phyloP scores from a whole-genome alignment of 2,888 invertebrate species.

The Incurvaria masculella region DNA sequence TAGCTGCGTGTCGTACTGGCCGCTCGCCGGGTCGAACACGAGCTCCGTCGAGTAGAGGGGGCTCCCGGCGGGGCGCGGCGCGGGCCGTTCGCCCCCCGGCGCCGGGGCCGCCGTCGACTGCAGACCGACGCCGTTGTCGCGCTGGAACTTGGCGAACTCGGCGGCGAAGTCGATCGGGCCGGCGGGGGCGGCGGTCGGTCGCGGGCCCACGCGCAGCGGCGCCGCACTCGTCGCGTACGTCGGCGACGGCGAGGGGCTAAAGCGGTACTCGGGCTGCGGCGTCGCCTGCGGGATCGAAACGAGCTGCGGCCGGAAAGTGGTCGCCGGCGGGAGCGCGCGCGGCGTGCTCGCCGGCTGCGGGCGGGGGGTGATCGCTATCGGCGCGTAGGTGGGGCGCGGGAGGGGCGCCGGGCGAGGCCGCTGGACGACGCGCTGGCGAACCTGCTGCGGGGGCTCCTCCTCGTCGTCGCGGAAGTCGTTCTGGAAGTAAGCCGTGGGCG shows the following conservation, averaged over 20 bases:
- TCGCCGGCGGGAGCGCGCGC: slow-evolving; percentile 59
- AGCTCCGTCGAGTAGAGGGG: slow-evolving; percentile 76
- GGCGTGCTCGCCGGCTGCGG: slow-evolving; percentile 50
- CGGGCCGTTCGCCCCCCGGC: slow-evolving; percentile 33
- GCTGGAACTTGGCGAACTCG: slow-evolving; percentile 71
- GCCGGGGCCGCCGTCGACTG: slow-evolving; percentile 46
- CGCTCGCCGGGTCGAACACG: slow-evolving; percentile 71
- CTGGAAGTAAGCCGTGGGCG: slow-evolving; percentile 69
- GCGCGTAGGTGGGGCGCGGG: slow-evolving; percentile 43
- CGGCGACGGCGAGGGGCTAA: slow-evolving; percentile 51
- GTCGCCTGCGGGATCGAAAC: slow-evolving; percentile 50
- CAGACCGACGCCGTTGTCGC: slow-evolving; percentile 64
- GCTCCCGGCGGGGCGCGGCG: slow-evolving; percentile 45
- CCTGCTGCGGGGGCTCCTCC: slow-evolving; percentile 49
- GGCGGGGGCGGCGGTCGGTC: slow-evolving; percentile 26
- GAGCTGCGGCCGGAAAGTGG: slow-evolving; percentile 62
- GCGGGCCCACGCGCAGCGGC: slow-evolving; percentile 22
- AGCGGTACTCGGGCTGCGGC: slow-evolving; percentile 45
- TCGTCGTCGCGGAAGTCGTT: slow-evolving; percentile 66
- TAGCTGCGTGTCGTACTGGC: slow-evolving; percentile 74
- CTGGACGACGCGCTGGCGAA: slow-evolving; percentile 47
- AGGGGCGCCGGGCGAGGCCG: slow-evolving; percentile 36
- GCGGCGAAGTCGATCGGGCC: slow-evolving; percentile 66
- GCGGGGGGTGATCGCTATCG: slow-evolving; percentile 60
- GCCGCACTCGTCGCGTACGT: slow-evolving; percentile 41